phyloP scores from a whole-genome alignment of 2,113 vertebrate genomes.

The Delphinapterus leucas region DNA sequence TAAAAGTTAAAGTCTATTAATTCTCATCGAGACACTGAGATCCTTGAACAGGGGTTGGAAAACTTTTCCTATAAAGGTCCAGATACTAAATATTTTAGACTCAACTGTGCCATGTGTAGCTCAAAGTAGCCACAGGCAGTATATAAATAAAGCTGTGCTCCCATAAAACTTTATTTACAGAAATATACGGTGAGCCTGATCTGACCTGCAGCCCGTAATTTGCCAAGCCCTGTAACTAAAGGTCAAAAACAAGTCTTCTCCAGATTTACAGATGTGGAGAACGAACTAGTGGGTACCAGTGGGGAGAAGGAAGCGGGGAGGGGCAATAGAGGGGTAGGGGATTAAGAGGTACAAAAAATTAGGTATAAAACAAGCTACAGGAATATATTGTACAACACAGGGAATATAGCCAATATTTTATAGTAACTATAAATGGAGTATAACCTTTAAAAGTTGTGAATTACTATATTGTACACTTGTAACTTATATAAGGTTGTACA shows the following conservation, averaged over 20 bases:
- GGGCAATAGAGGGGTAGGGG: no score
- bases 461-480: no score
- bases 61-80: neutral
- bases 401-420: no score
- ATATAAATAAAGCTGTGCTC: neutral
- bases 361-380: no score
- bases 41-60: neutral
- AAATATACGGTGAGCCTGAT: accelerated
- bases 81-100: neutral
- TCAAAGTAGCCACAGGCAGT: neutral
- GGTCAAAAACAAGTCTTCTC: neutral
- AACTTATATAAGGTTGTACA: no score
- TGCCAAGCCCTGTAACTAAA: neutral
- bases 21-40: neutral
- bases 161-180: neutral
- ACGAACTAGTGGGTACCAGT: no score
- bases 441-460: no score
- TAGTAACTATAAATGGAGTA: no score
- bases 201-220: neutral
- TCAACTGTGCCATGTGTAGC: accelerated
- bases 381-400: no score
- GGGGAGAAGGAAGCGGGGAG: no score
- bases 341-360: no score
- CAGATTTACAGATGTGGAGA: no score
- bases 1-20: neutral